Percentiles rank a stretch among this genome's conserved stretches.
Conservation (phyloP, 1,140 invertebrate genomes). For the Cydia amplana region DNA sequence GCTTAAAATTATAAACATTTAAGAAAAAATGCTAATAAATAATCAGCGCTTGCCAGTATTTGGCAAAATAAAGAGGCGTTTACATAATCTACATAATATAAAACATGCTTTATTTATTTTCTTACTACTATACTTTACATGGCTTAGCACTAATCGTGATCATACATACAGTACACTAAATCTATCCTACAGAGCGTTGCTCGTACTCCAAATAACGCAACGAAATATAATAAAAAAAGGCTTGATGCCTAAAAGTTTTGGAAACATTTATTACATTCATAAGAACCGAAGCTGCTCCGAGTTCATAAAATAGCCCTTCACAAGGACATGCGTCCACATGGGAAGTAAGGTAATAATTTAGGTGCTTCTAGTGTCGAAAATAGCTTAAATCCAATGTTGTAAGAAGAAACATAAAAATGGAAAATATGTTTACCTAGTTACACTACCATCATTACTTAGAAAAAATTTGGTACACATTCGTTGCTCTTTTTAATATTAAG, state of each 20-base stretch:
- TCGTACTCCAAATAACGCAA: slow-evolving; percentile 37
- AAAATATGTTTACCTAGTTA: slow-evolving; percentile 70
- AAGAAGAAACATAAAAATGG: slow-evolving; percentile 41
- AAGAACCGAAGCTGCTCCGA: slow-evolving; percentile 19
- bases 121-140: slow-evolving; percentile 76
- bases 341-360: background rate
- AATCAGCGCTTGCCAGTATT: slow-evolving; percentile 67
- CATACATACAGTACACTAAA: slow-evolving; percentile 63
- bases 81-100: slow-evolving; percentile 77
- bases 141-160: slow-evolving; percentile 66
- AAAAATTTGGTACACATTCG: slow-evolving; percentile 78
- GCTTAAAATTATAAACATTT: slow-evolving; percentile 75
- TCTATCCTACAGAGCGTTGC: slow-evolving; percentile 60
- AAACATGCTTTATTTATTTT: slow-evolving; percentile 74
- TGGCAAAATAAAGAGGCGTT: slow-evolving; percentile 69
- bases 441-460: slow-evolving; percentile 60
- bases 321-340: background rate
- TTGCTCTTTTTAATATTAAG: slow-evolving; percentile 71
- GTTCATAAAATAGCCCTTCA: background rate
- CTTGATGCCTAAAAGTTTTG: background rate
- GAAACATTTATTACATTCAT: slow-evolving; percentile 19
- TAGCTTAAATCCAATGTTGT: background rate
- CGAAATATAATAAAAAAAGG: slow-evolving; percentile 10
- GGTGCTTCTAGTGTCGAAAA: slow-evolving; percentile 11
- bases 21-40: slow-evolving; percentile 78